Conservation (phyloP, 2,797 vertebrate genomes). For the Numenius phaeopus region DNA sequence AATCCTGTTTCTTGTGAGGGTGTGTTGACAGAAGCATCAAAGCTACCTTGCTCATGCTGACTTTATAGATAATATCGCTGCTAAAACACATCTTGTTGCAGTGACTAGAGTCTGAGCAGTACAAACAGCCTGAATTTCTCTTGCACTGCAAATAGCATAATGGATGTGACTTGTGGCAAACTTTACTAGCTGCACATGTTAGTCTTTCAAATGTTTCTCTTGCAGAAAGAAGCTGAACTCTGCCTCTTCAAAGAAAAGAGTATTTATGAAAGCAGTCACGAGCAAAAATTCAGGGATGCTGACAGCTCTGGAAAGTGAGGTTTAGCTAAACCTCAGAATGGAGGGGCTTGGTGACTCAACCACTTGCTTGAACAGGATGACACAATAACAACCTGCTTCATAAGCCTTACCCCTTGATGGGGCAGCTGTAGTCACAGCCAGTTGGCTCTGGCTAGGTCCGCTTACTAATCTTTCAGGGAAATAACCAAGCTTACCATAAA, state of each 20-base stretch:
- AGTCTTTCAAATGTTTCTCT: not conserved
- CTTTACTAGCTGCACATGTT: not conserved
- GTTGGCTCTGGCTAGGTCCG: not conserved
- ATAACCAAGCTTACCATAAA: not conserved
- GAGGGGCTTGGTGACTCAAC: not conserved
- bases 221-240: not conserved
- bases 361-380: not conserved
- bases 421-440: not conserved
- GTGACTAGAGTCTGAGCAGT: not conserved
- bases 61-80: not conserved
- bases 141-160: not conserved
- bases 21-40: constrained; percentile 4
- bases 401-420: not conserved
- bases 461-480: not conserved
- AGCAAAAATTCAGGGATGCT: not conserved
- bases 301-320: not conserved
- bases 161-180: not conserved
- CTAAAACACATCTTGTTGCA: not conserved
- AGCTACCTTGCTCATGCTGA: not conserved
- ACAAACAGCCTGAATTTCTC: not conserved
- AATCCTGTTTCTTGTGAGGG: not conserved
- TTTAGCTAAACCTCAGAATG: not conserved
- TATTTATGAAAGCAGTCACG: not conserved
- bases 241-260: not conserved
- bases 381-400: not conserved